A percentile compares a stretch with the other conserved stretches of the same genome.
phyloP scores from a whole-genome alignment of 2,888 invertebrate genomes.

The Myathropa florea region DNA sequence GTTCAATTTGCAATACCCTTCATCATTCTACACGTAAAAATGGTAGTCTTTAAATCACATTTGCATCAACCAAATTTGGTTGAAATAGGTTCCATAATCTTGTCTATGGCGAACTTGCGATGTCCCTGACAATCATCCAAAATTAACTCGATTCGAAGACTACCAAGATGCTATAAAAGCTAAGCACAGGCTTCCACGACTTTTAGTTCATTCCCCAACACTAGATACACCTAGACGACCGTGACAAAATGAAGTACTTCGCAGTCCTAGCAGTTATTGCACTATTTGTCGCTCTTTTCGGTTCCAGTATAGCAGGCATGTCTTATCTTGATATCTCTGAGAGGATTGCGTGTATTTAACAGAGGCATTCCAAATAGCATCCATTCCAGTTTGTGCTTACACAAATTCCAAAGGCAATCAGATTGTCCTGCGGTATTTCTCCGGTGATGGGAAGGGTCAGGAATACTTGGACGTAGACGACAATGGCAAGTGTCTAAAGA shows the following conservation, averaged over 20 bases:
- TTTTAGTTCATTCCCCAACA: neutral
- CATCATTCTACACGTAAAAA: too few species aligned
- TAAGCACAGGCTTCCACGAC: neutral
- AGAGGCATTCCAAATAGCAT: slow-evolving; percentile 44
- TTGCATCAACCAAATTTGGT: too few species aligned
- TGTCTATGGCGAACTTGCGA: too few species aligned
- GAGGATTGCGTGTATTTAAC: neutral
- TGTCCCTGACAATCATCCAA: too few species aligned
- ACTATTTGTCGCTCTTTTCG: slow-evolving; percentile 12
- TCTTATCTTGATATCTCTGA: neutral
- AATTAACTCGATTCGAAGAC: too few species aligned
- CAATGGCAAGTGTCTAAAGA: neutral
- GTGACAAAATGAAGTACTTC: slow-evolving; percentile 39
- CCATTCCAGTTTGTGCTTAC: slow-evolving; percentile 76
- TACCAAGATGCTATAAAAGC: neutral
- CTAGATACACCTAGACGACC: neutral
- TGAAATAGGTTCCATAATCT: too few species aligned
- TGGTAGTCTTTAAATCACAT: too few species aligned
- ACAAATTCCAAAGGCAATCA: slow-evolving; percentile 73
- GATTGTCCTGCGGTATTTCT: neutral
- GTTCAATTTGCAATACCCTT: too few species aligned
- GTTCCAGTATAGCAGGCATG: slow-evolving; percentile 44
- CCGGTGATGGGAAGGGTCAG: neutral
- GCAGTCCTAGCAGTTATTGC: neutral
- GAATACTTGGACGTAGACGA: neutral